A percentile compares a stretch with the other conserved stretches of the same genome.
Conservation (phyloP, 2,797 vertebrate genomes). For the Malurus leucopterus region DNA sequence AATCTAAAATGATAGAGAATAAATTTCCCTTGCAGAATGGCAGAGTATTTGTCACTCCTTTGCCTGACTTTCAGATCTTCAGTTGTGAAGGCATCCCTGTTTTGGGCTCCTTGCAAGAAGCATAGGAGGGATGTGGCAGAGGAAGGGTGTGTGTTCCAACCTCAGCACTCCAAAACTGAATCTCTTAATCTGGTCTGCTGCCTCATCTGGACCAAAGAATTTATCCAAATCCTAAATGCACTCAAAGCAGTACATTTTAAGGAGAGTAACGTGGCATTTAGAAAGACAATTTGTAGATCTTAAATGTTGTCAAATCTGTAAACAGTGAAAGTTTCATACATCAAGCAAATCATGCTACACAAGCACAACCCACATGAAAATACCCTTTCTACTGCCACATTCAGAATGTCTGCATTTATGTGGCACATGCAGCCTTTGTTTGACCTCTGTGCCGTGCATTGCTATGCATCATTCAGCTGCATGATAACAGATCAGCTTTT, state of each 20-base stretch:
- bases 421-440: not conserved
- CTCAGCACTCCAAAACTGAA: not conserved
- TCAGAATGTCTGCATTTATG: not conserved
- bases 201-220: not conserved
- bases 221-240: not conserved
- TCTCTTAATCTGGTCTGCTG: not conserved
- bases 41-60: not conserved
- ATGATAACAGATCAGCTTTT: not conserved
- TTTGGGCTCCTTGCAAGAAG: not conserved
- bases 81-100: accelerated
- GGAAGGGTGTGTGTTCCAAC: not conserved
- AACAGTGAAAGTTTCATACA: not conserved
- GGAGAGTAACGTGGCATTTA: not conserved
- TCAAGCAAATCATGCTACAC: accelerated
- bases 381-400: not conserved
- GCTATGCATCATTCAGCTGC: not conserved
- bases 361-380: not conserved
- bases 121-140: accelerated
- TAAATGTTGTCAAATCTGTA: not conserved
- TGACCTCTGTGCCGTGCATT: not conserved
- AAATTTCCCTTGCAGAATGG: not conserved
- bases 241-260: not conserved
- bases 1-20: not conserved
- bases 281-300: not conserved
- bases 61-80: not conserved